Evolutionary conservation across 2,888 invertebrate genomes (phyloP).

Genomic region (Cybosia mesomella): DNA sequence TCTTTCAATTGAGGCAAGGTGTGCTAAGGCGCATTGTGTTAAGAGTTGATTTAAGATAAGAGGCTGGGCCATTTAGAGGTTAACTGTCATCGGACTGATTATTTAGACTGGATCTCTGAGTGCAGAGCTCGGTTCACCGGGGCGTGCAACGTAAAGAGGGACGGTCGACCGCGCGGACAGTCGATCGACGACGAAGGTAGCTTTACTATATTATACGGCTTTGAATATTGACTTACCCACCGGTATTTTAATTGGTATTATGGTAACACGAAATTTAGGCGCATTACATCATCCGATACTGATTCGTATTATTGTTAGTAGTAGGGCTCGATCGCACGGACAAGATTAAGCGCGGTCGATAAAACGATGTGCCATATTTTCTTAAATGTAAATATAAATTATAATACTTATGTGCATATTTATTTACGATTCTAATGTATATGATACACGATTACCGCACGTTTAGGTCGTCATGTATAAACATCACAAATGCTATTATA

Average conservation of each 20-base stretch:
- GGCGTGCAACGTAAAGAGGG: conserved; percentile 47
- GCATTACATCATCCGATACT: conserved; percentile 71
- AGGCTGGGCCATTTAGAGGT: conserved; percentile 53
- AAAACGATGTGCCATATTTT: conserved; percentile 86
- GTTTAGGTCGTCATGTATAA: conserved; percentile 67
- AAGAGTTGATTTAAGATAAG: conserved; percentile 33
- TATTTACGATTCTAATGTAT: conserved; percentile 79
- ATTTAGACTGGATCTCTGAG: conserved; percentile 33
- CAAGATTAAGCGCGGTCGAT: conserved; percentile 76
- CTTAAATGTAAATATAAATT: conserved; percentile 85
- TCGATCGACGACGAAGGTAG: conserved; percentile 64
- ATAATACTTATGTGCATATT: conserved; percentile 84
- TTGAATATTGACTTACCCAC: conserved; percentile 84
- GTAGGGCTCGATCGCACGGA: conserved; percentile 69
- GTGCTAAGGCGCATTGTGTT: conserved; percentile 24
- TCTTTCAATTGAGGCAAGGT: conserved; percentile 27
- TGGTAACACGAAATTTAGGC: conserved; percentile 76
- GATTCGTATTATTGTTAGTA: conserved; percentile 65
- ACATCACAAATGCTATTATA: conserved; percentile 75
- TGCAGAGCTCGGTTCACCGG: conserved; percentile 33
- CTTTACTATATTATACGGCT: conserved; percentile 70
- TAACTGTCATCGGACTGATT: conserved; percentile 43
- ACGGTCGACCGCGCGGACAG: conserved; percentile 74
- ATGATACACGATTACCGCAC: conserved; percentile 62
- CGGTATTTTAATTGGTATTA: conserved; percentile 87